Conservation (phyloP, 2,113 vertebrate genomes). For the Pygoscelis adeliae region DNA sequence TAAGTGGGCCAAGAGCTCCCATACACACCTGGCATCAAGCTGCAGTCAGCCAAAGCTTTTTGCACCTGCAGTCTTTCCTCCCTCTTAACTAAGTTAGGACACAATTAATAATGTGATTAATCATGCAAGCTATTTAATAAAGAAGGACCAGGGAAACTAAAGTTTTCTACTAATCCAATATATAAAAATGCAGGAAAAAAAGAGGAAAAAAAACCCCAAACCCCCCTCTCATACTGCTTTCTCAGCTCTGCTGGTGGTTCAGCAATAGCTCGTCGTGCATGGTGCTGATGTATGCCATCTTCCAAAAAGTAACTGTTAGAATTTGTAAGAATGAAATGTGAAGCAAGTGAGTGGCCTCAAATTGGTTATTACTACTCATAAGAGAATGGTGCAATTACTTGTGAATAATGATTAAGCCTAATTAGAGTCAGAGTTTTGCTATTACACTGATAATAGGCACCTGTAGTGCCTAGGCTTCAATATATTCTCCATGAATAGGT, state of each 20-base stretch:
- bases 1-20: not conserved
- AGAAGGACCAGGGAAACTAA: not conserved
- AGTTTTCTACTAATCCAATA: not conserved
- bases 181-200: not conserved
- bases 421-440: not conserved
- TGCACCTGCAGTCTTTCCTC: not conserved
- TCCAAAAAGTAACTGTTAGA: not conserved
- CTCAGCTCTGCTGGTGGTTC: not conserved
- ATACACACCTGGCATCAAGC: too few species aligned
- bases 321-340: not conserved
- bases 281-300: not conserved
- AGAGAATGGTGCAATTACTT: not conserved
- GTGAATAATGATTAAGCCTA: not conserved
- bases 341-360: not conserved
- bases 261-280: fast-evolving
- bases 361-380: not conserved
- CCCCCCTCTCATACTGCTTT: too few species aligned
- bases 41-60: not conserved
- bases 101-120: not conserved
- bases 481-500: not conserved
- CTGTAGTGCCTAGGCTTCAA: not conserved
- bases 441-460: not conserved
- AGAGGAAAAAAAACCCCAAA: not conserved
- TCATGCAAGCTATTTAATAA: not conserved
- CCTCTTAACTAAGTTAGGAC: not conserved